Conservation (phyloP, 2,113 vertebrate genomes). For the Theristicus caerulescens region DNA sequence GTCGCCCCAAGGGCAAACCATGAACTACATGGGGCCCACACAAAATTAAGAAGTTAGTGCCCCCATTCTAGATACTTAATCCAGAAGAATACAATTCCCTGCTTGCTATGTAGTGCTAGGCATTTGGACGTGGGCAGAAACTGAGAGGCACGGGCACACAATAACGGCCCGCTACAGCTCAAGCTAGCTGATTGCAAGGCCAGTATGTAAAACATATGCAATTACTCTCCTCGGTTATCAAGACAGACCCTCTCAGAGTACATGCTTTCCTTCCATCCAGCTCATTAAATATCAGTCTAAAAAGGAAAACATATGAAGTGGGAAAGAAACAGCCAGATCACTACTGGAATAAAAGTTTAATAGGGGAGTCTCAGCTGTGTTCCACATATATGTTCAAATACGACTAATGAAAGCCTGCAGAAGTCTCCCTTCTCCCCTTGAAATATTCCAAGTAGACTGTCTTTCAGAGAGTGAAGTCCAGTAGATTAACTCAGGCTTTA, state of each 20-base stretch:
- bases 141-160: neutral
- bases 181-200: neutral
- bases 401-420: neutral
- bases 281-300: neutral
- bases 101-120: neutral
- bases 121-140: neutral
- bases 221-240: neutral
- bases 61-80: neutral
- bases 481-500: neutral
- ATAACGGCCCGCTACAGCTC: neutral
- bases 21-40: neutral
- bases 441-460: neutral
- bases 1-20: neutral
- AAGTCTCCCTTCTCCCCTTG: neutral
- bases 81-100: neutral
- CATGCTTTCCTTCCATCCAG: neutral
- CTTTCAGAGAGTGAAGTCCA: neutral
- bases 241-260: neutral
- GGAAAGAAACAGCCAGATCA: neutral
- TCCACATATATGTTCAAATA: neutral
- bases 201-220: neutral
- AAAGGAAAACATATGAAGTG: neutral
- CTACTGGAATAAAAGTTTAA: neutral
- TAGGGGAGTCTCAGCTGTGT: neutral
- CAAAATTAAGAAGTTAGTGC: neutral